These are phyloP conservation scores for Pyrgus malvae DNA, from an alignment of 2,888 invertebrate genomes.

Conservation along the genomic window DNA sequence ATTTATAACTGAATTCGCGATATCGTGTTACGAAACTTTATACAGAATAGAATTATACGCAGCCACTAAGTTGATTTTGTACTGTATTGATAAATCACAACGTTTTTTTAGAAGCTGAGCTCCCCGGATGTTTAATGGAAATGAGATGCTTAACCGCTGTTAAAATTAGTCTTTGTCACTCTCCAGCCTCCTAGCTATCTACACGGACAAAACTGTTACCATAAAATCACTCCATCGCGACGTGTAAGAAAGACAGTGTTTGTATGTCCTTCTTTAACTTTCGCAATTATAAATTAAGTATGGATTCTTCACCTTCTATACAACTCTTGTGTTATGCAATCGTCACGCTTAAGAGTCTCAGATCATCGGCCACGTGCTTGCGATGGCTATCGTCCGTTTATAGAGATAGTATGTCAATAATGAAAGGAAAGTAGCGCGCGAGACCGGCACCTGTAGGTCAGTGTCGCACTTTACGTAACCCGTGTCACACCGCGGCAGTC, in stretches of 20 bases:
- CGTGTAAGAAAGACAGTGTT: no score
- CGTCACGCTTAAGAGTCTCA: slow-evolving; percentile 31
- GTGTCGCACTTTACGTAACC: slow-evolving; percentile 76
- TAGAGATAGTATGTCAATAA: slow-evolving; percentile 77
- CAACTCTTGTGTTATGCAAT: background rate
- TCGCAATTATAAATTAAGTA: no score
- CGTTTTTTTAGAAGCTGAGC: no score
- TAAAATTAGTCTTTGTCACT: no score
- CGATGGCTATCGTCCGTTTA: slow-evolving; percentile 58
- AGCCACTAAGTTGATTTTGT: background rate
- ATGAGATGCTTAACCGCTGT: no score
- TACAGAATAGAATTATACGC: background rate
- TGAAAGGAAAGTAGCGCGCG: slow-evolving; percentile 77
- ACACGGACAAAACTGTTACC: no score
- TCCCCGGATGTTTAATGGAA: no score
- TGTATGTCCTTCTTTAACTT: no score
- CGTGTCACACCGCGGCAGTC: slow-evolving; percentile 60
- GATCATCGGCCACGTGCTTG: slow-evolving; percentile 50
- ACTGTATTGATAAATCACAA: no score
- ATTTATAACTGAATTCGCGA: slow-evolving; percentile 2
- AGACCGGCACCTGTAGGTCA: slow-evolving; percentile 67
- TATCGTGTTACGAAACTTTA: slow-evolving; percentile 5
- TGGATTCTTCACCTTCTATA: background rate
- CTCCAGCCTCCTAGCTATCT: no score
- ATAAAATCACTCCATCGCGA: no score